phyloP scores from a whole-genome alignment of 2,888 invertebrate genomes.

The Ormyrus thymus region DNA sequence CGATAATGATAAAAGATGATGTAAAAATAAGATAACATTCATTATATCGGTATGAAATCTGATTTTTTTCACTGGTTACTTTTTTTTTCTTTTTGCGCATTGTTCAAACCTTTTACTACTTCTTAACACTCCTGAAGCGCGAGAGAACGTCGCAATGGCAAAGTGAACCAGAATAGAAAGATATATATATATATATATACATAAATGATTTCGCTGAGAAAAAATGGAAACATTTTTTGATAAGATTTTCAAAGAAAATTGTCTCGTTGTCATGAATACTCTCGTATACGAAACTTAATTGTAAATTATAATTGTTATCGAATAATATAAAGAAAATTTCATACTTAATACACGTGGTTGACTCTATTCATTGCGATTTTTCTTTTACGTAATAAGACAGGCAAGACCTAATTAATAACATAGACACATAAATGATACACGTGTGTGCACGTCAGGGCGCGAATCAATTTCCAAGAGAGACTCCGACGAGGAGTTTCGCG shows the following conservation, averaged over 20 bases:
- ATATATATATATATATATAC: slow-evolving; percentile 22
- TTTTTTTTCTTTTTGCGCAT: slow-evolving; percentile 72
- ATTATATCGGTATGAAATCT: slow-evolving; percentile 73
- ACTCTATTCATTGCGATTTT: slow-evolving; percentile 32
- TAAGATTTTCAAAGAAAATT: not conserved
- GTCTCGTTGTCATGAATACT: slow-evolving; percentile 26
- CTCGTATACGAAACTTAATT: slow-evolving; percentile 43
- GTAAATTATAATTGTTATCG: slow-evolving; percentile 12
- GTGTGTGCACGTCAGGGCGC: not conserved
- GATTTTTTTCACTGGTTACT: slow-evolving; percentile 69
- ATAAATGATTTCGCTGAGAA: slow-evolving; percentile 8
- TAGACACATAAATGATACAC: slow-evolving; percentile 28
- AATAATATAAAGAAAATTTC: slow-evolving; percentile 13
- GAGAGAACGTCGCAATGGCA: slow-evolving; percentile 45
- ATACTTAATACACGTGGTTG: slow-evolving; percentile 5
- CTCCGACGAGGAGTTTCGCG: slow-evolving; percentile 7
- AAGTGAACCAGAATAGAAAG: slow-evolving; percentile 24
- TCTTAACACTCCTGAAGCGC: slow-evolving; percentile 39
- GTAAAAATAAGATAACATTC: slow-evolving; percentile 73
- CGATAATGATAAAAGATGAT: slow-evolving; percentile 68
- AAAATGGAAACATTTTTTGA: not conserved
- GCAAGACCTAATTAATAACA: slow-evolving; percentile 20
- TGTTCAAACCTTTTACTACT: slow-evolving; percentile 53
- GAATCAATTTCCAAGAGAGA: not conserved
- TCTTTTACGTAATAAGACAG: slow-evolving; percentile 16